These are phyloP conservation scores for Lampris megalopsis DNA, from an alignment of 2,113 vertebrate genomes.

Conservation along the genomic window DNA sequence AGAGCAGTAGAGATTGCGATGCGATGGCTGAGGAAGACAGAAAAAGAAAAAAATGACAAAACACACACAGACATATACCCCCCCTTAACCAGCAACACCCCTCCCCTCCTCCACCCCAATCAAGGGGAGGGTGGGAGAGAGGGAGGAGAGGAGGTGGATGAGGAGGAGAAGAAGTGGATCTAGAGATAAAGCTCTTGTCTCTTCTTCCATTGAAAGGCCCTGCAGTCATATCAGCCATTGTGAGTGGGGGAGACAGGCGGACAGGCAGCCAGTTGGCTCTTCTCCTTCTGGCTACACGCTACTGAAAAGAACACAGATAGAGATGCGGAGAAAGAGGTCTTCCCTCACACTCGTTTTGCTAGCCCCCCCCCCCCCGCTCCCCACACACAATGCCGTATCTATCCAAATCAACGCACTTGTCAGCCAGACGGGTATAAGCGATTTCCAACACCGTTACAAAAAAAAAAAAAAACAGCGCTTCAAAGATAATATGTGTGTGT, in stretches of 20 bases:
- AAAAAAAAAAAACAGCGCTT: conserved; percentile 59
- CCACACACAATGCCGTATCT: conserved; percentile 74
- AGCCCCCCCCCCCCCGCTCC: conserved; percentile 56
- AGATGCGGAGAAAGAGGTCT: conserved; percentile 62
- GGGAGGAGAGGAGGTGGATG: conserved; percentile 33
- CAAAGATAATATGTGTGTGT: conserved; percentile 71
- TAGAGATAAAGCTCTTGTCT: conserved; percentile 81
- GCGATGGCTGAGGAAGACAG: conserved; percentile 35
- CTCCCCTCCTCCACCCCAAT: conserved; percentile 36
- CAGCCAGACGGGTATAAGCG: conserved; percentile 75
- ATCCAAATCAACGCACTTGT: conserved; percentile 78
- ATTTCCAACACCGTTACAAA: conserved; percentile 68
- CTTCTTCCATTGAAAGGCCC: conserved; percentile 71
- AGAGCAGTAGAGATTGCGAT: conserved; percentile 31
- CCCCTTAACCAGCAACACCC: too few species aligned
- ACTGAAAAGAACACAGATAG: conserved; percentile 56
- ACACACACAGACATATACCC: too few species aligned
- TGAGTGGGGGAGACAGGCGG: conserved; percentile 66
- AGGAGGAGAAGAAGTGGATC: conserved; percentile 69
- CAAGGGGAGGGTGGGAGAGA: conserved; percentile 35
- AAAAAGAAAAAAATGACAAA: conserved; percentile 32
- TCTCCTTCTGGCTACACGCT: conserved; percentile 68
- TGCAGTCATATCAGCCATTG: conserved; percentile 75
- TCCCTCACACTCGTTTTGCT: conserved; percentile 69
- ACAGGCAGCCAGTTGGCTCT: conserved; percentile 67